Evolutionary conservation across 2,113 vertebrate species (phyloP), one percentile per base, ranked within the genome.

Genomic region (Labeo rohita): DNA sequence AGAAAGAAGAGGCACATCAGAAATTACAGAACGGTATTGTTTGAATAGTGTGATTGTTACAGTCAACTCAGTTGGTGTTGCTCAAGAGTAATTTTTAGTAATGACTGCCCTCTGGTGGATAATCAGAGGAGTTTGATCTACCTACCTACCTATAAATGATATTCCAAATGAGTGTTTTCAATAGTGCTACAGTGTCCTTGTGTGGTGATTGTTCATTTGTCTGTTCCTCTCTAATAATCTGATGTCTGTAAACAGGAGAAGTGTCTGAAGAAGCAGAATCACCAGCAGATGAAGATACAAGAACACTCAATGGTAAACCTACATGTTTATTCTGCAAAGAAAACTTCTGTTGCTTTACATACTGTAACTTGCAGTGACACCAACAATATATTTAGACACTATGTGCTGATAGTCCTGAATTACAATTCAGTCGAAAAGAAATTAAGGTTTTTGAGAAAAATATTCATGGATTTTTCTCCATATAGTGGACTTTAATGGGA

Each of bases 221-320:
- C 13, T 23, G 43, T 34, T 52, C 49, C 9, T 39, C 11, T n/a
- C 11, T 80, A 43, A 54, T 36, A 28, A 15, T 59, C 23, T 18
- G 11, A 72, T 72, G 43, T 65, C 43, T 74, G 45, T 28, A 78
- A 88, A 72, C 87, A 95, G 94, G 94, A 50, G 93, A 94, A 78
- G 80, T 95, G 87, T 92, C 89, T 80, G 93, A 94, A 89, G 91
- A 89, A 0, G 86, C 87, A 1, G 89, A 92, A 39, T 93, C 93
- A 83, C 89, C 93, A 72, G 89, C 90, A 47, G 86, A 76, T 28
- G 91, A 92, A 80, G 87, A 93, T n/a, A 93, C 88, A 56, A 92
- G 90, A 88, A 49, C 34, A 50, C 72, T 83, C 1, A 61, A 88
- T 81, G 94, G 95, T 95, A 91, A 91, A 90, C 90, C 45, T 66